phyloP scores from a whole-genome alignment of 1,140 invertebrate genomes.

The Drosophila repletoides region DNA sequence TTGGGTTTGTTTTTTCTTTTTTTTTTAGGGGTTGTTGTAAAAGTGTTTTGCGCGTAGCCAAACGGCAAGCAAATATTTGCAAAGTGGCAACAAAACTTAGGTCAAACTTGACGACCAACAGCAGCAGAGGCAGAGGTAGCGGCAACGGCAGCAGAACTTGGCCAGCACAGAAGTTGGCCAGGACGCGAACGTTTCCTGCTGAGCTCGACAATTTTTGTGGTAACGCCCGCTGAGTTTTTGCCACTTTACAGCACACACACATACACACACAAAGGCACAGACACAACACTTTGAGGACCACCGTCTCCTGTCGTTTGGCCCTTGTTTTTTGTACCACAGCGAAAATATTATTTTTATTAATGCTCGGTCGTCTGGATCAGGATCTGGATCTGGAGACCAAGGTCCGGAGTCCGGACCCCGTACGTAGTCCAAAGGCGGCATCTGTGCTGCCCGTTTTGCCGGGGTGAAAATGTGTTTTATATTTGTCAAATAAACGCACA shows the following conservation, averaged over 20 bases:
- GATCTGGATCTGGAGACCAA: slow-evolving; percentile 10
- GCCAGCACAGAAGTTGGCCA: background rate
- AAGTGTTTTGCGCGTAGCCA: slow-evolving; percentile 65
- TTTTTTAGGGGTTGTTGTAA: slow-evolving; percentile 42
- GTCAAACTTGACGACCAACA: slow-evolving; percentile 30
- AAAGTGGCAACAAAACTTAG: slow-evolving; percentile 74
- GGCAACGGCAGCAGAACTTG: background rate
- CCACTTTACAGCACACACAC: slow-evolving; percentile 36
- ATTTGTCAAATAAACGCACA: slow-evolving; percentile 75
- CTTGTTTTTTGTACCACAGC: slow-evolving; percentile 29
- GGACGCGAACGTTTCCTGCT: slow-evolving; percentile 40
- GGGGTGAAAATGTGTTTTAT: slow-evolving; percentile 77
- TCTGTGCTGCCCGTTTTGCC: slow-evolving; percentile 17
- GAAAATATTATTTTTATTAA: slow-evolving; percentile 77
- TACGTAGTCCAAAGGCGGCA: background rate
- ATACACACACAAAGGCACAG: background rate
- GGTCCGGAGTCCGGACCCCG: background rate
- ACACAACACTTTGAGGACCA: slow-evolving; percentile 26
- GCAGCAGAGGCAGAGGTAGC: background rate
- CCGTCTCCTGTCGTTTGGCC: slow-evolving; percentile 8
- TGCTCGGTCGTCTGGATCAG: slow-evolving; percentile 52
- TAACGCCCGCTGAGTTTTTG: slow-evolving; percentile 25
- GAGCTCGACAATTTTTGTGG: slow-evolving; percentile 58
- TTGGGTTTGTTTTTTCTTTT: too few relatives aligned
- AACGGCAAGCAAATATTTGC: slow-evolving; percentile 70